These are phyloP conservation scores for Garrulus glandarius DNA, from an alignment of 2,797 vertebrate species.

Conservation along the genomic window DNA sequence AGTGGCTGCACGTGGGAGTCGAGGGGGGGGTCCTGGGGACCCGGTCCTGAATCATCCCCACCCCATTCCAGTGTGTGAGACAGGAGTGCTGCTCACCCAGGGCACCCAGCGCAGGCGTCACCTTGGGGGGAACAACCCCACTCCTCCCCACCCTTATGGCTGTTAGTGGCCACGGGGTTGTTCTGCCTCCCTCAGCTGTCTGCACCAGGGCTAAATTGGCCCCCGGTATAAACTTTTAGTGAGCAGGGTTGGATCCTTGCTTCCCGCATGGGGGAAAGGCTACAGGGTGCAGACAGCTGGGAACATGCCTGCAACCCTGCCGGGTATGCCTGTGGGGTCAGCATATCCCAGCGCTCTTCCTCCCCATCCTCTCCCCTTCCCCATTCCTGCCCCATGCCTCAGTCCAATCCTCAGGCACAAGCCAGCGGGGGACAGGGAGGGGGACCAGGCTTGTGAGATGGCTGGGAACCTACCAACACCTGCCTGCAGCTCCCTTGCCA, in stretches of 20 bases:
- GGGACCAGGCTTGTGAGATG: not conserved
- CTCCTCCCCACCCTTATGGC: not conserved
- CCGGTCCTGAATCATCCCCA: not conserved
- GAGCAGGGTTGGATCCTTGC: not conserved
- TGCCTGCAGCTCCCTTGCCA: conserved; percentile 40
- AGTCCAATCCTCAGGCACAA: not conserved
- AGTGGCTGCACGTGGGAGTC: rapidly evolving
- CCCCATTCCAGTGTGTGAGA: not conserved
- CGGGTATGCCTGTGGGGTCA: not conserved
- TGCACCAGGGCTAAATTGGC: too few species aligned
- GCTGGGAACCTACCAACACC: conserved; percentile 40
- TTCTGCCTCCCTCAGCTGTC: not conserved
- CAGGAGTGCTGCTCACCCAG: not conserved
- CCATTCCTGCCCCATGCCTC: not conserved
- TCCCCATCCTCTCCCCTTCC: not conserved
- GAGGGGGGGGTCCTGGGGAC: not conserved
- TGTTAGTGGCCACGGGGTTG: not conserved
- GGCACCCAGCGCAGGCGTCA: not conserved
- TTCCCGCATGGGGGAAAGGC: not conserved
- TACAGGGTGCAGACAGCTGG: not conserved
- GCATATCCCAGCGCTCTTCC: not conserved
- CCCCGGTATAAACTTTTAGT: not conserved
- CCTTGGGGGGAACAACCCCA: not conserved
- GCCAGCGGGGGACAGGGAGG: not conserved
- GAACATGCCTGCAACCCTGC: not conserved